Base-by-base conservation (phyloP, 2,797 vertebrate genomes). In the Lateolabrax maculatus region DNA sequence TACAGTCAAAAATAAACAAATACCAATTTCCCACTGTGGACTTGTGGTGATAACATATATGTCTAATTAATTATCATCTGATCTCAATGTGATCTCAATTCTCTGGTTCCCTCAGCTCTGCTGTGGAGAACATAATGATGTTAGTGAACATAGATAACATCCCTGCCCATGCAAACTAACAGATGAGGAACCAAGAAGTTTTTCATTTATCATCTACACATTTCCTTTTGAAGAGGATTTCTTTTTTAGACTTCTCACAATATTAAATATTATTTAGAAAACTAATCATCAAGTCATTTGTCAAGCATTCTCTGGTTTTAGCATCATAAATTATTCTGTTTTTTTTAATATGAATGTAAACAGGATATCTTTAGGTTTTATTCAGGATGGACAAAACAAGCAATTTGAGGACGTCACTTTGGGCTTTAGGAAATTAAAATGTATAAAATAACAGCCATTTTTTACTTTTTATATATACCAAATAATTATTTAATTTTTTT, bases 11-110 rank as follows among this genome's bases (percentile, higher is more conserved):
- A 71, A 79, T 25, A 8, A 78, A 72, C 43, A 71, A 58, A 66
- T 18, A 8, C 25, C 18, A 39, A 44, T 76, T 61, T 60, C 37
- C 18, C 53, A 29, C 31, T 36, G 67, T 75, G 74, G 66, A 56
- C 76, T 53, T 27, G 49, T 5, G 52, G 16, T 44, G 79, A 71
- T 68, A 62, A 75, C 55, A 19, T 72, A 62, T 48, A 61, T 61
- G 66, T 72, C 65, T 68, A 75, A 79, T 80, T 80, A 87, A 84
- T 80, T 53, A 78, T 44, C 51, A 44, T 43, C 69, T 82, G 65
- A 86, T 87, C 58, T 81, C 72, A 75, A 77, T 70, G 57, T 44
- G 72, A 73, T 83, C 74, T 84, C 57, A 69, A 55, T 53, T 84
- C 77, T 77, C 48, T 4, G 52, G 52, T 68, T 75, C 56, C 62